Base-by-base conservation (phyloP, 2,888 invertebrate species). In the Cerastis leucographa region DNA sequence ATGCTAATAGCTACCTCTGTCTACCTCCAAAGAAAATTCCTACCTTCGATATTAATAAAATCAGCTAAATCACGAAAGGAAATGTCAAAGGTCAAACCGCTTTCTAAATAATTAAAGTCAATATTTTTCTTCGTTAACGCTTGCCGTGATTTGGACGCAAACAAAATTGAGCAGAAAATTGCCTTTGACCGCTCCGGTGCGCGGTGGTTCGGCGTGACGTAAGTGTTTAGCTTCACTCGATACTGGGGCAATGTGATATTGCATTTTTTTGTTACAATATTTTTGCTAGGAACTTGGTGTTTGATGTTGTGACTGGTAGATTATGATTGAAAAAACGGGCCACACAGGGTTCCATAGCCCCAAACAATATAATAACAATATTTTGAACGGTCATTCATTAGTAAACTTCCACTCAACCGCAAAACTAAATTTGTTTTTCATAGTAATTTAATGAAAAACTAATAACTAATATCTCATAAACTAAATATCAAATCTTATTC, bases 91-190 rank as follows among this genome's bases (percentile, higher is more conserved):
- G 84, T 78, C 59, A 64, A 42, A 14, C 17, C 22, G 51, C 70
- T 78, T 54, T 54, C 51, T 65, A 78, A 78, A 83, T 80, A 78
- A 81, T 83, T 83, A 61, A 59, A 72, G 81, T 72, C 73, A 79
- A 84, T 84, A 84, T 81, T 81, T 81, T 84, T 84, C 74, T 61
- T 66, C 80, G 72, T 78, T 67, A 77, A 70, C 83, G 65, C 61
- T 80, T 42, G 6, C 76, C 46, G 82, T 76, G 67, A 79, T 79
- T 79, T 68, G 76, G 67, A 56, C 29, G 76, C 76, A 66, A 71
- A 66, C 51, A 78, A 83, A 78, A 83, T 83, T 71, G 80, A 61
- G 71, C 59, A 54, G 40, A 80, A 78, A 83, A 83, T 83, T 71
- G 79, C 56, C 56, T 75, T 56, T 76, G 82, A 67, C 82, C 79